phyloP scores from a whole-genome alignment of 2,113 vertebrate species.

The Chascanopsetta lugubris region DNA sequence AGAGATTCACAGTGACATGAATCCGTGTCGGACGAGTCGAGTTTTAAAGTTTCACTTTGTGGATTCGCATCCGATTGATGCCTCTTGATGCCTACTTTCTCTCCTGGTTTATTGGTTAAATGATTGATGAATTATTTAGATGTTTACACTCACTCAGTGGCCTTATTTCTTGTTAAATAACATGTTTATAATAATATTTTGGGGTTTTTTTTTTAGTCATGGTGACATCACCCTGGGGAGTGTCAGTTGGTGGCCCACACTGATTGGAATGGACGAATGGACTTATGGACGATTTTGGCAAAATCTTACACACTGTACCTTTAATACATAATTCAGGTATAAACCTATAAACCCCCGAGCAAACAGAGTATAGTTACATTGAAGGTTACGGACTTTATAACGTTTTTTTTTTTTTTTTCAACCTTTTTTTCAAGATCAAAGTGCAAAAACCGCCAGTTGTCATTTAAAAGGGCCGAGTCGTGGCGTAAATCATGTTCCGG shows the following conservation, averaged over 20 bases:
- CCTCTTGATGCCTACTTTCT: not conserved
- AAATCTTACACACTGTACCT: too few species aligned
- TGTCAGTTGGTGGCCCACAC: too few species aligned
- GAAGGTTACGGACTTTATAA: not conserved
- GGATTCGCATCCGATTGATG: conserved; percentile 13
- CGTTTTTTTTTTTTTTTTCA: too few species aligned
- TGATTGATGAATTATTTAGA: too few species aligned
- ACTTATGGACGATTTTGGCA: too few species aligned
- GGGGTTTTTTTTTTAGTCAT: not conserved
- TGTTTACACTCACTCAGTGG: not conserved
- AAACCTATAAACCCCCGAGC: too few species aligned
- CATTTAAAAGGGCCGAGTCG: too few species aligned
- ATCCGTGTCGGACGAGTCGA: conserved; percentile 18
- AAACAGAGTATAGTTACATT: not conserved
- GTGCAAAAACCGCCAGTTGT: too few species aligned
- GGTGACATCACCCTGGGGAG: not conserved
- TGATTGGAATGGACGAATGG: too few species aligned
- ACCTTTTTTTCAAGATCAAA: too few species aligned
- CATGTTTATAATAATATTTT: not conserved
- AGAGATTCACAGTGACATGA: conserved; percentile 60
- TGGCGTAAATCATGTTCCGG: too few species aligned
- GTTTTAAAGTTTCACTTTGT: conserved; percentile 34
- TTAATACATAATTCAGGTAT: too few species aligned
- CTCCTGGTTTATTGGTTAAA: not conserved
- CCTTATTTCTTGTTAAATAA: not conserved